Evolutionary conservation across 2,113 vertebrate genomes (phyloP), one percentile per base, ranked within the genome.

Genomic region (Bufo gargarizans): DNA sequence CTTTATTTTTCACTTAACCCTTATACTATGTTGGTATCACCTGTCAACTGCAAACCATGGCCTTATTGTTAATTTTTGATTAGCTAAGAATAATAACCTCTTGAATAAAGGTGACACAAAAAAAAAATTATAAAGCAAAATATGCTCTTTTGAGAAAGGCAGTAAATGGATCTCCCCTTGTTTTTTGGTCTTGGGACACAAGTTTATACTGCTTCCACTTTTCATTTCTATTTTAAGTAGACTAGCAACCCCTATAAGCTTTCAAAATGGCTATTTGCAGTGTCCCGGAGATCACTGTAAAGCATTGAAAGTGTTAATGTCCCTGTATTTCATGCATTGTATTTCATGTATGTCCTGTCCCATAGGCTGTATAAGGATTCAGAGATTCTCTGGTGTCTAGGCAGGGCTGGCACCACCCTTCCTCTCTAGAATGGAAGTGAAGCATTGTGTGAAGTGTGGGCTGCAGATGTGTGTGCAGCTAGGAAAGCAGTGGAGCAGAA

Each of bases 1-100:
- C n/a, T 58, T 10, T 56, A 56, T 84, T 72, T 83, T 71, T 72
- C 22, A 56, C 67, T 72, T 84, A 84, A 84, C 50, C 22, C 67
- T 72, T 72, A 56, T 16, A 71, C 77, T 6, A 8, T 53, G 50
- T 5, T 55, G 50, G 19, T 2, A n/a, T n/a, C 50, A n/a, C 77
- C 49, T 55, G 17, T 55, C 16, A 1, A 55, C 49, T 78, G 12
- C 4, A 78, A 55, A 53, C 6, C 56, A 59, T 80, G 3, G 12
- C 47, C 7, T 22, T 80, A 17, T 58, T 16, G 56, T 56, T 56
- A 71, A 13, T 45, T 72, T 74, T 47, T 74, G 71, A 74, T 17
- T 45, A 47, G 69, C 16, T 47, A 14, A 71, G 11, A 71, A 43
- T 43, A 5, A 71, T 1, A 71, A 6, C 33, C 43, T 71, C 22